These are phyloP conservation scores for Paragorgia papillata DNA, from an alignment of 92 coral and sea anemone genomes.

Conservation along the genomic window DNA sequence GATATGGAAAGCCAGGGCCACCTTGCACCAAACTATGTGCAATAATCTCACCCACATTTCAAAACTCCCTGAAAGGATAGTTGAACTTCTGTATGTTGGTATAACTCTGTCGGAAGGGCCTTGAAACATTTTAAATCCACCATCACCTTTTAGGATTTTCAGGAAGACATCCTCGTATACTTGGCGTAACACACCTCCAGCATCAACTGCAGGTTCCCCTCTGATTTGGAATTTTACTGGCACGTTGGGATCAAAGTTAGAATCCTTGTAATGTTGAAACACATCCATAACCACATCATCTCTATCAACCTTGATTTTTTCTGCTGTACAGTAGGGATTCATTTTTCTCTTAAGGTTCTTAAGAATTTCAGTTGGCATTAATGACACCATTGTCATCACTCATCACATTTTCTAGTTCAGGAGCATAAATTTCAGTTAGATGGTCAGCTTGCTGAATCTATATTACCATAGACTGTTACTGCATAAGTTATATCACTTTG, in stretches of 20 bases:
- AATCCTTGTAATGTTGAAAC: conserved; percentile 57
- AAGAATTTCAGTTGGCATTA: conserved; percentile 42
- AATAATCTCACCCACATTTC: conserved; percentile 58
- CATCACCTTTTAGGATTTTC: conserved; percentile 34
- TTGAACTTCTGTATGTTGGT: conserved; percentile 48
- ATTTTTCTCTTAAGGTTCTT: conserved; percentile 35
- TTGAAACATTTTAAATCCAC: conserved; percentile 37
- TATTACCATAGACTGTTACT: conserved; percentile 32
- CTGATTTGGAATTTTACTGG: conserved; percentile 31
- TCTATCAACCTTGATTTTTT: conserved; percentile 57
- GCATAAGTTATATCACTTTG: conserved; percentile 14
- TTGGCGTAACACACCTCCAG: conserved; percentile 60
- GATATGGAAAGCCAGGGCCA: conserved; percentile 63
- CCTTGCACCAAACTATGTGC: conserved; percentile 38
- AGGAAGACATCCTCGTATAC: conserved; percentile 43
- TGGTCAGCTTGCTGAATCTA: conserved; percentile 47
- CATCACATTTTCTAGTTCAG: conserved; percentile 1
- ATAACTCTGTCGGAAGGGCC: conserved; percentile 37
- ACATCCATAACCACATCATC: conserved; percentile 59
- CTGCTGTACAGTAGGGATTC: conserved; percentile 44
- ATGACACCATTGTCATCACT: conserved; percentile 1
- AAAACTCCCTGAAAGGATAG: conserved; percentile 43
- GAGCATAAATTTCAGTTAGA: conserved; percentile 37
- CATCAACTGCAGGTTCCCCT: conserved; percentile 57
- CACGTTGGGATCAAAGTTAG: conserved; percentile 42